phyloP scores from a whole-genome alignment of 1,140 invertebrate genomes.

The Steinernema khuongi region DNA sequence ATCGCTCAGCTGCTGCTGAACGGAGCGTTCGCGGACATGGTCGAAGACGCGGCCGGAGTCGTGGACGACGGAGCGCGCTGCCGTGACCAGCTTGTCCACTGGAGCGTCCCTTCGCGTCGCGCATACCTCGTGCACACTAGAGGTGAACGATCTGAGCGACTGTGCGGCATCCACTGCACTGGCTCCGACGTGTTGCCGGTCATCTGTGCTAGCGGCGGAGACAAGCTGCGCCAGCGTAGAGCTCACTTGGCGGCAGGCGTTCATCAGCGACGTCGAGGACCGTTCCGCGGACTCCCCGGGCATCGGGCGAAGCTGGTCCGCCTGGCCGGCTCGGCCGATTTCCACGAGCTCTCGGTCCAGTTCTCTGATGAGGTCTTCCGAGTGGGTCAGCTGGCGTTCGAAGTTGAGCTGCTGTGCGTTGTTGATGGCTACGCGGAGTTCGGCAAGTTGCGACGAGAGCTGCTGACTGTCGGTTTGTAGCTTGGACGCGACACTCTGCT shows the following conservation, averaged over 20 bases:
- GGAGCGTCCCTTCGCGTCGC: slow-evolving; percentile 66
- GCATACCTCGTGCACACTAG: slow-evolving; percentile 70
- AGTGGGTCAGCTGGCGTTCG: slow-evolving; percentile 69
- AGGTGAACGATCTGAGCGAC: slow-evolving; percentile 69
- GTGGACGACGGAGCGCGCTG: slow-evolving; percentile 51
- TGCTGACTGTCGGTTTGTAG: slow-evolving; percentile 71
- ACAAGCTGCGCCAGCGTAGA: slow-evolving; percentile 73
- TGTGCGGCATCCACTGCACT: slow-evolving; percentile 75
- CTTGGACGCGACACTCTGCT: slow-evolving; percentile 71
- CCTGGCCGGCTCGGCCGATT: slow-evolving; percentile 70
- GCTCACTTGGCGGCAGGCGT: slow-evolving; percentile 67
- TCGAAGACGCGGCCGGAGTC: slow-evolving; percentile 65
- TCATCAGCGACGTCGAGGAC: slow-evolving; percentile 62
- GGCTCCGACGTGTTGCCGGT: slow-evolving; percentile 75
- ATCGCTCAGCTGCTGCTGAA: slow-evolving; percentile 40
- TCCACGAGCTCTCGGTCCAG: slow-evolving; percentile 77
- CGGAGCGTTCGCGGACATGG: slow-evolving; percentile 67
- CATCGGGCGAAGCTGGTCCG: slow-evolving; percentile 70
- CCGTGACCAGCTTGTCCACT: slow-evolving; percentile 60
- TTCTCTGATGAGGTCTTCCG: slow-evolving; percentile 66
- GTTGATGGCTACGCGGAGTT: slow-evolving; percentile 73
- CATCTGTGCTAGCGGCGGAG: slow-evolving; percentile 74
- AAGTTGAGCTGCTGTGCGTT: slow-evolving; percentile 80
- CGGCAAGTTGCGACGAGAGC: slow-evolving; percentile 71
- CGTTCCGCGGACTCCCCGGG: slow-evolving; percentile 71